Evolutionary conservation across 2,888 invertebrate species (phyloP).

Genomic region (Lycaena phlaeas): DNA sequence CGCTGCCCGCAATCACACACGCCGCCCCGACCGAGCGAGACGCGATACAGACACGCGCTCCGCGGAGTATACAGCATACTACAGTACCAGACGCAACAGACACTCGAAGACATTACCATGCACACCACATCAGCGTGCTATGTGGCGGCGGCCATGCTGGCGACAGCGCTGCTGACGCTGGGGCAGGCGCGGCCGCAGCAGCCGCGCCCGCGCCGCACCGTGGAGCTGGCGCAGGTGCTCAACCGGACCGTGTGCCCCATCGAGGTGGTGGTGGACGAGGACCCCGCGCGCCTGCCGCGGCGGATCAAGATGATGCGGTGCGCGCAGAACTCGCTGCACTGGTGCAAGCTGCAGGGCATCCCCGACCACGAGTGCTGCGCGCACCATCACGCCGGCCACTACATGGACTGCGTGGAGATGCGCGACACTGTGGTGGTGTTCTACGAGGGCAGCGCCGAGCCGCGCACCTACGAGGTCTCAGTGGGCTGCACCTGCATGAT

Average conservation of each 20-base stretch:
- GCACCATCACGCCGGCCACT: slow-evolving; percentile 36
- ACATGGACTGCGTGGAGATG: slow-evolving; percentile 53
- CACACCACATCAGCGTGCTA: too few species aligned
- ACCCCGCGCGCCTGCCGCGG: slow-evolving; percentile 42
- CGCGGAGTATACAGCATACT: too few species aligned
- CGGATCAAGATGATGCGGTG: slow-evolving; percentile 53
- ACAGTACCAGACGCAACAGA: too few species aligned
- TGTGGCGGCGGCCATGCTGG: background rate
- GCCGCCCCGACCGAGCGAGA: too few species aligned
- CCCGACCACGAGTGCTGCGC: slow-evolving; percentile 48
- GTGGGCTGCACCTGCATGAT: slow-evolving; percentile 62
- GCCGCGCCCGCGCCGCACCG: slow-evolving; percentile 23
- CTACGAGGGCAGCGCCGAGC: slow-evolving; percentile 27
- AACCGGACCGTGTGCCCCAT: slow-evolving; percentile 56
- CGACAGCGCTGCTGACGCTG: background rate
- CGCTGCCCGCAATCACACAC: too few species aligned
- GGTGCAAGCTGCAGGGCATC: slow-evolving; percentile 37
- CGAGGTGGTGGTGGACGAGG: slow-evolving; percentile 35
- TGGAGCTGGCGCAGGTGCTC: slow-evolving; percentile 36
- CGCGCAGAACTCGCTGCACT: slow-evolving; percentile 36
- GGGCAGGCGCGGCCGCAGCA: slow-evolving; percentile 20
- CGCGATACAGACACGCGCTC: too few species aligned
- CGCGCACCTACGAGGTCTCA: slow-evolving; percentile 32
- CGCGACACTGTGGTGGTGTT: slow-evolving; percentile 51
- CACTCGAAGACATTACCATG: too few species aligned